Percentiles rank a stretch among this genome's conserved stretches.
Evolutionary conservation across 2,113 vertebrate genomes (phyloP).

Genomic region (Tinamus guttatus): DNA sequence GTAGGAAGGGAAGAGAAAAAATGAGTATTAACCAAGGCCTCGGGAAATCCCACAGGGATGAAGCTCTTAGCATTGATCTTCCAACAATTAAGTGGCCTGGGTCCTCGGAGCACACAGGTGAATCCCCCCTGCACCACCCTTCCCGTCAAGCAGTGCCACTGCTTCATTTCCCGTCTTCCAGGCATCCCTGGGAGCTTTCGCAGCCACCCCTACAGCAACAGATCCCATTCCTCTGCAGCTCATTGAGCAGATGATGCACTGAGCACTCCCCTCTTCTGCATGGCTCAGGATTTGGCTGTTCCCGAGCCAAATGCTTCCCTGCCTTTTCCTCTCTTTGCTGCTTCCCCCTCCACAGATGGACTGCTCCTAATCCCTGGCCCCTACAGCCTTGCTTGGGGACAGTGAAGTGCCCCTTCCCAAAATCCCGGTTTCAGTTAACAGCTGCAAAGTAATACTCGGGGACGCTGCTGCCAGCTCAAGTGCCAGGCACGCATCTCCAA

Average conservation of each 20-base stretch:
- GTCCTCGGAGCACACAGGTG: background rate
- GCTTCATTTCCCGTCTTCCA: background rate
- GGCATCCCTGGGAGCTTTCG: background rate
- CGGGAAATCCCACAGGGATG: background rate
- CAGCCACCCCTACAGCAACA: background rate
- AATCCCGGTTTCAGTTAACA: background rate
- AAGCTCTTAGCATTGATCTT: background rate
- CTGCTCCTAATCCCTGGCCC: background rate
- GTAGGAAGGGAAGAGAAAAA: background rate
- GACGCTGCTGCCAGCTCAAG: background rate
- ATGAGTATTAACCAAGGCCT: background rate
- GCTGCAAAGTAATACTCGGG: background rate
- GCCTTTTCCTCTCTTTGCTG: background rate
- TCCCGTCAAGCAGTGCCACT: background rate
- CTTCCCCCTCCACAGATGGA: too few relatives aligned
- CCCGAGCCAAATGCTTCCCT: background rate
- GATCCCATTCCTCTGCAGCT: rapidly evolving
- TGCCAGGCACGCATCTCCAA: background rate
- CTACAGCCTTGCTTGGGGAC: background rate
- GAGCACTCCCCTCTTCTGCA: background rate
- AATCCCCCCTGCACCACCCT: background rate
- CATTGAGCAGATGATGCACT: background rate
- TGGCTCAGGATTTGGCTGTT: background rate
- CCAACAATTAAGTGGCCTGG: background rate
- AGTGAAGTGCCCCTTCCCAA: background rate